A percentile compares a stretch with the other conserved stretches of the same genome.
phyloP scores from a whole-genome alignment of 1,140 invertebrate genomes.

The Bursaphelenchus mucronatus region DNA sequence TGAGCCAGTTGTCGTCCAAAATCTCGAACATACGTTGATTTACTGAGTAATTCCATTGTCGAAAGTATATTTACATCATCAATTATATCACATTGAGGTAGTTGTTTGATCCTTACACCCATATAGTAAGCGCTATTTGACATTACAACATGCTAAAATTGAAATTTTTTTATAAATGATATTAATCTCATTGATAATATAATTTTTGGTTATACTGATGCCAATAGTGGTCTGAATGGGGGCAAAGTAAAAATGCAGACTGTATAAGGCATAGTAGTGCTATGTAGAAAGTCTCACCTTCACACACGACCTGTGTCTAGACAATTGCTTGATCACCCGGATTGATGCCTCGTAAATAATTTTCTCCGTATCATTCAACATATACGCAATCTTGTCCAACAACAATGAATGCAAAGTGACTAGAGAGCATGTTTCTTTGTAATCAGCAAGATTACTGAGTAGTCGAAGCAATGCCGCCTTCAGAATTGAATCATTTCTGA shows the following conservation, averaged over 20 bases:
- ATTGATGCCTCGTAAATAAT: constrained; percentile 11
- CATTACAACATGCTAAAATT: constrained; percentile 30
- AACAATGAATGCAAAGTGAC: constrained; percentile 5
- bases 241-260: not conserved
- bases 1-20: constrained; percentile 27
- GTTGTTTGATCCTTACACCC: constrained; percentile 13
- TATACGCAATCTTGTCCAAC: constrained; percentile 16
- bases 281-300: constrained; percentile 8
- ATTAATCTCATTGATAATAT: constrained; percentile 4
- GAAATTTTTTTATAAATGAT: not conserved
- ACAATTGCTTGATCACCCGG: constrained; percentile 18
- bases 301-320: constrained; percentile 1
- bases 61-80: constrained; percentile 11
- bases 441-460: constrained; percentile 19
- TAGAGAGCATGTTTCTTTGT: constrained; percentile 13
- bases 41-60: constrained; percentile 4
- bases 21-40: constrained; percentile 8
- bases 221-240: not conserved
- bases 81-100: not conserved
- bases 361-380: constrained; percentile 19
- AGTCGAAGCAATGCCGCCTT: constrained; percentile 18
- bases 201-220: not conserved
- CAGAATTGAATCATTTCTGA: constrained; percentile 4
- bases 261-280: not conserved
- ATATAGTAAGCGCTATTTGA: constrained; percentile 26